Evolutionary conservation across 2,797 vertebrate genomes (phyloP).

Genomic region (Fistularia commersonii): DNA sequence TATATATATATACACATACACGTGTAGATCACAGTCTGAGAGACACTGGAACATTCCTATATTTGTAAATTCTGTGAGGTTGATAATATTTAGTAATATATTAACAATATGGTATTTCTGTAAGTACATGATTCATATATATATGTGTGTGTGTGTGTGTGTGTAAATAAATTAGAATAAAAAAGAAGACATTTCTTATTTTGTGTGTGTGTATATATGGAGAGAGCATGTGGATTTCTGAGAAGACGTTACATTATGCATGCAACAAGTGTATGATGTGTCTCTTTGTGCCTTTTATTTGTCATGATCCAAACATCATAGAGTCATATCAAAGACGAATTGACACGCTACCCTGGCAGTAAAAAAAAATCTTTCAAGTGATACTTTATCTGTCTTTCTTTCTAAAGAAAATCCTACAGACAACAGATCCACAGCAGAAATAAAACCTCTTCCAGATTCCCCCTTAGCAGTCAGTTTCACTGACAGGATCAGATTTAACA

Average conservation of each 20-base stretch:
- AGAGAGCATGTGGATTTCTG: background rate
- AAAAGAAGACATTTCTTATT: no score
- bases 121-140: no score
- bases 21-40: no score
- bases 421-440: conserved; percentile 51
- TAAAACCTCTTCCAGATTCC: conserved; percentile 62
- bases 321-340: conserved; percentile 42
- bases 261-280: conserved; percentile 21
- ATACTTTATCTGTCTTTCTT: conserved; percentile 35
- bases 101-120: no score
- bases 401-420: conserved; percentile 49
- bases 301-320: conserved; percentile 33
- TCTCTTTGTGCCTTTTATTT: conserved; percentile 13
- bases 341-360: conserved; percentile 19
- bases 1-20: no score
- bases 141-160: no score
- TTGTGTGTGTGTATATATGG: no score
- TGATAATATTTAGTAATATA: no score
- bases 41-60: no score
- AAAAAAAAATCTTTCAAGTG: conserved; percentile 24
- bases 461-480: conserved; percentile 52
- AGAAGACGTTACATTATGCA: conserved; percentile 1
- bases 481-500: conserved; percentile 66
- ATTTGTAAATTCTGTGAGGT: no score
- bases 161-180: no score